These are phyloP conservation scores for Andrena bucephala DNA, from an alignment of 2,888 invertebrate genomes.

Conservation along the genomic window DNA sequence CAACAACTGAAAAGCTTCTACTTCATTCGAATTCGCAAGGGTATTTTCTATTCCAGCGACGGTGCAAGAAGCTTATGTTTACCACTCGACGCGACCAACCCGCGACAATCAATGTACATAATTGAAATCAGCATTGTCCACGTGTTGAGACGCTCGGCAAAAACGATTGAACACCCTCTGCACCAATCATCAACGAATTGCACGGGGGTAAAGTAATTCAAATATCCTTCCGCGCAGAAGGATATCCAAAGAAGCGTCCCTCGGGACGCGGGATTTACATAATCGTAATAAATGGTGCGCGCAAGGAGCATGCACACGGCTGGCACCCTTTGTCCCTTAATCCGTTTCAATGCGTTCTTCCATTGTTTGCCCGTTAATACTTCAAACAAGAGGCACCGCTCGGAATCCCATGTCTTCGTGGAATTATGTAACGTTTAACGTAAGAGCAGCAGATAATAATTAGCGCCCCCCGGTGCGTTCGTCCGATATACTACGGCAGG, in stretches of 20 bases:
- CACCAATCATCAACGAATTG: neutral
- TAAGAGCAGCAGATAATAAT: neutral
- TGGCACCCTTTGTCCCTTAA: conserved; percentile 39
- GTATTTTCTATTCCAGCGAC: too few species aligned
- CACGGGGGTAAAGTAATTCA: conserved; percentile 32
- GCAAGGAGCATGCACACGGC: conserved; percentile 37
- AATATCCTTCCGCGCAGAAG: conserved; percentile 31
- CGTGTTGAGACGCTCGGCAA: neutral
- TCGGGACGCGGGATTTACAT: conserved; percentile 60
- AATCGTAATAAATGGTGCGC: conserved; percentile 62
- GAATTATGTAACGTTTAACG: conserved; percentile 47
- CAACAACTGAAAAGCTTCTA: too few species aligned
- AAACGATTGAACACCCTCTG: neutral
- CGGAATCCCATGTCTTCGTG: conserved; percentile 14
- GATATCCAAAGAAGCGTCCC: conserved; percentile 40
- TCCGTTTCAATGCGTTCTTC: conserved; percentile 41
- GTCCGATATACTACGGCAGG: neutral
- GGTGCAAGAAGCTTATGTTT: too few species aligned
- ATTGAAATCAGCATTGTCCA: neutral
- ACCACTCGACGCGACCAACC: neutral
- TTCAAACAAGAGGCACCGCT: neutral
- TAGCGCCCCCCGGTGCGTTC: too few species aligned
- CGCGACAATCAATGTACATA: neutral
- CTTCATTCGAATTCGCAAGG: neutral
- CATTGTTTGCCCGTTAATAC: conserved; percentile 40